A percentile compares a stretch with the other conserved stretches of the same genome.
Evolutionary conservation across 2,113 vertebrate species (phyloP).

Genomic region (Sphaerodactylus townsendi): DNA sequence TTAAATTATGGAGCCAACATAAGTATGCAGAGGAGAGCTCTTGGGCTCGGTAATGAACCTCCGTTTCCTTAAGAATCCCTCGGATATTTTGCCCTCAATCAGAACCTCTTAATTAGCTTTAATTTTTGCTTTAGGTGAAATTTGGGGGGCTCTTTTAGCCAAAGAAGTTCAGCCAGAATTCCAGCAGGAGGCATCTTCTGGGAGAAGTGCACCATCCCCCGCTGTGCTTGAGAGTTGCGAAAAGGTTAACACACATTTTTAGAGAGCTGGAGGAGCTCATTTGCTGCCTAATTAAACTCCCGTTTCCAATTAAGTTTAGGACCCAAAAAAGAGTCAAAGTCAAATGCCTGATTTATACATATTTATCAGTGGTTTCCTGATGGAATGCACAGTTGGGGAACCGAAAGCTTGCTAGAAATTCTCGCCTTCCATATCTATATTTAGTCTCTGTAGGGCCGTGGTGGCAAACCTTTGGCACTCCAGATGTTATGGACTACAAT

Average conservation of each 20-base stretch:
- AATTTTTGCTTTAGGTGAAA: neutral
- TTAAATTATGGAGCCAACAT: neutral
- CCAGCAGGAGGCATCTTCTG: neutral
- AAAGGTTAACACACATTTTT: slow-evolving; percentile 25
- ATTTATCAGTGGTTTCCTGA: neutral
- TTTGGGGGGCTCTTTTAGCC: neutral
- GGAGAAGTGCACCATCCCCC: neutral
- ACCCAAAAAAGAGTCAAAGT: slow-evolving; percentile 7
- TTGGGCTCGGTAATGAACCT: neutral
- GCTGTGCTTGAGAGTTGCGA: neutral
- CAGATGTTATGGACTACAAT: too few relatives aligned
- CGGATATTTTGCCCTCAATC: neutral
- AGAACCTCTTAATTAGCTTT: neutral
- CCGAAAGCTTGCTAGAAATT: neutral
- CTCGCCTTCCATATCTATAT: neutral
- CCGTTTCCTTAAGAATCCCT: neutral
- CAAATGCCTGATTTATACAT: neutral
- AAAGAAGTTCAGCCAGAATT: neutral
- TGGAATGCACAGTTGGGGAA: neutral
- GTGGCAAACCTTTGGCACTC: too few relatives aligned
- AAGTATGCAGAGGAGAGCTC: too few relatives aligned
- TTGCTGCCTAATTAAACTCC: slow-evolving; percentile 15
- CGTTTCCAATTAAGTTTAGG: slow-evolving; percentile 21
- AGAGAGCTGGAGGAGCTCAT: slow-evolving; percentile 24
- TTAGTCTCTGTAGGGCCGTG: neutral